phyloP scores from a whole-genome alignment of 2,113 vertebrate species.

The Carlito syrichta region DNA sequence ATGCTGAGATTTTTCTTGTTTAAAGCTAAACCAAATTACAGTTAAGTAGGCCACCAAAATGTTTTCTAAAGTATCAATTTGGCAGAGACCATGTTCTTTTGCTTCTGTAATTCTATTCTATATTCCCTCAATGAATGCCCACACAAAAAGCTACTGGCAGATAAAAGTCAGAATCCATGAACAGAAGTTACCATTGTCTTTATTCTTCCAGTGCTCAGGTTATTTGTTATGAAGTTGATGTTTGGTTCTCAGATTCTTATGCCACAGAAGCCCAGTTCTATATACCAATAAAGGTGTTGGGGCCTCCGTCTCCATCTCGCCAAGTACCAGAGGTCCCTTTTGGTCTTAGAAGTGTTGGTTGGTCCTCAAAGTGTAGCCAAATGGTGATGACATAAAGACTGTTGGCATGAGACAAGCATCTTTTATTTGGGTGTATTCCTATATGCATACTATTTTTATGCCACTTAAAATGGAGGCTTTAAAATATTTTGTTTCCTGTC shows the following conservation, averaged over 20 bases:
- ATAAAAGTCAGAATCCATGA: neutral
- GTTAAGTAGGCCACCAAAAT: neutral
- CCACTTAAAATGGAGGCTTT: neutral
- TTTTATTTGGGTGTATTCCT: conserved; percentile 5
- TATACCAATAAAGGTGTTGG: neutral
- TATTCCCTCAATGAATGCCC: neutral
- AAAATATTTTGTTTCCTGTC: conserved; percentile 12
- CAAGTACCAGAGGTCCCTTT: neutral
- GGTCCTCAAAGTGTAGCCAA: neutral
- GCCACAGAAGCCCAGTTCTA: neutral
- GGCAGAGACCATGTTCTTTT: conserved; percentile 1
- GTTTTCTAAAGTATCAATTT: neutral
- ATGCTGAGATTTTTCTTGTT: neutral
- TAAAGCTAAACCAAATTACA: conserved; percentile 31
- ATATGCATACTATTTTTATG: neutral
- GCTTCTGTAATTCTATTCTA: neutral
- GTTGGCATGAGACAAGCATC: neutral
- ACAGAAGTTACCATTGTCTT: neutral
- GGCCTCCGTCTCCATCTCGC: neutral
- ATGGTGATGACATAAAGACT: neutral
- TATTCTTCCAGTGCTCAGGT: neutral
- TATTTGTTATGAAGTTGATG: neutral
- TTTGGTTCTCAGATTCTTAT: neutral
- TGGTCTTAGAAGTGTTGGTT: neutral
- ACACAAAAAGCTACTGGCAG: neutral